A percentile compares a stretch with the other conserved stretches of the same genome.
Evolutionary conservation across 2,113 vertebrate genomes (phyloP).

Genomic region (Electrona antarctica): DNA sequence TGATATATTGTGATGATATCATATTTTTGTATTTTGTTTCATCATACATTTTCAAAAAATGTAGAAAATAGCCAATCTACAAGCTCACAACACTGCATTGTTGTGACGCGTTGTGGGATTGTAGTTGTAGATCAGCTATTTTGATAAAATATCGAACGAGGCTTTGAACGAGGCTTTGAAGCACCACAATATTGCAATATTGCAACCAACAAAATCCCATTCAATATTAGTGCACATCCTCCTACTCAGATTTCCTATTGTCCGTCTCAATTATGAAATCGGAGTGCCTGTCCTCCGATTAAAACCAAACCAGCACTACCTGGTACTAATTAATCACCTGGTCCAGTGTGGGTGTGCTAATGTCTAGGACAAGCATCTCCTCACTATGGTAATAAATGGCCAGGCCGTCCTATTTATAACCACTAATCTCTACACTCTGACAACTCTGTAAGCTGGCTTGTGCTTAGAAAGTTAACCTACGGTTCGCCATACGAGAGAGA

Average conservation of each 20-base stretch:
- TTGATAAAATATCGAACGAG: too few species aligned
- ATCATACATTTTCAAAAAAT: too few species aligned
- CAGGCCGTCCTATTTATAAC: conserved; percentile 78
- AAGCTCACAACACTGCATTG: too few species aligned
- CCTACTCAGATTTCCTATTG: background rate
- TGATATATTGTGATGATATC: too few species aligned
- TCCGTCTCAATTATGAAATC: background rate
- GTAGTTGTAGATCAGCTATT: too few species aligned
- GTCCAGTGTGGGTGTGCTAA: conserved; percentile 46
- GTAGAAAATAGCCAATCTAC: too few species aligned
- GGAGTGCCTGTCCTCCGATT: background rate
- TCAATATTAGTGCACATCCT: too few species aligned
- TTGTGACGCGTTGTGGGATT: too few species aligned
- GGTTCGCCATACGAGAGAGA: conserved; percentile 39
- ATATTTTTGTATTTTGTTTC: too few species aligned
- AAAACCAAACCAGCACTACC: background rate
- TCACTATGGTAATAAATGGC: conserved; percentile 72
- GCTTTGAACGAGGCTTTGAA: too few species aligned
- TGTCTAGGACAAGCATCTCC: conserved; percentile 38
- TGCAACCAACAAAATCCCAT: too few species aligned
- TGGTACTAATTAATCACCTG: conserved; percentile 25
- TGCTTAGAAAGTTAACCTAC: conserved; percentile 35
- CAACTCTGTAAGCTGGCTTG: conserved; percentile 74
- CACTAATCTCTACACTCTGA: conserved; percentile 69
- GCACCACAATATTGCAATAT: too few species aligned